Base-by-base conservation (phyloP, 2,888 invertebrate genomes). In the Agonum fuliginosum region DNA sequence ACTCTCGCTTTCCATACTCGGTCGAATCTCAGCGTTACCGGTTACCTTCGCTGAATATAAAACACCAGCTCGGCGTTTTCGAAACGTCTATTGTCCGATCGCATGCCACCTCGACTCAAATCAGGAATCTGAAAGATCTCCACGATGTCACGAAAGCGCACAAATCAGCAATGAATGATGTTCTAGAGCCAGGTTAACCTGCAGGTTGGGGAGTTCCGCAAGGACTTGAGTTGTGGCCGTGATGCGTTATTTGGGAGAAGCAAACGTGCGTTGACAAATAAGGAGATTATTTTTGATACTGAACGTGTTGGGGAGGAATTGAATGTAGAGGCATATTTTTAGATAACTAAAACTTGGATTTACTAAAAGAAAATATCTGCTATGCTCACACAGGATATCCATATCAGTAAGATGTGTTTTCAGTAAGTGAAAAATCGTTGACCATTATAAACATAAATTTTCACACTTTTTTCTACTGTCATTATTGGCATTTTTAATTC, bases 61-160 rank as follows among this genome's bases (percentile, higher is more conserved):
- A 54, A 12, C 54, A 24, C n/a, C n/a, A n/a, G n/a, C n/a, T n/a
- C n/a, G n/a, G n/a, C n/a, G n/a, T n/a, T n/a, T n/a, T n/a, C n/a
- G n/a, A n/a, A n/a, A 24, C 27, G 54, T n/a, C 54, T 24, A 54
- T 54, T 54, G 54, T 54, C 24, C 54, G 54, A 54, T 12, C 54
- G 48, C 37, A 12, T 37, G 37, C 37, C 37, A 37, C 37, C 37
- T 37, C 37, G 37, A 37, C 3, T 8, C 37, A 37, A 37, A 37
- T 12, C 10, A 37, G 37, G 37, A 37, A 10, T 37, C n/a, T 5
- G 20, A 48, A 48, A 48, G 8, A 20, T 8, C 10, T 48, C 20
- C 10, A 12, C 8, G n/a, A 37, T 1, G 37, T 37, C 12, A 3
- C n/a, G 37, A 37, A n/a, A 37, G 37, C 37, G 37, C 8, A 37